Base-by-base conservation (phyloP, 2,888 invertebrate species). In the Nematopogon swammerdamellus region DNA sequence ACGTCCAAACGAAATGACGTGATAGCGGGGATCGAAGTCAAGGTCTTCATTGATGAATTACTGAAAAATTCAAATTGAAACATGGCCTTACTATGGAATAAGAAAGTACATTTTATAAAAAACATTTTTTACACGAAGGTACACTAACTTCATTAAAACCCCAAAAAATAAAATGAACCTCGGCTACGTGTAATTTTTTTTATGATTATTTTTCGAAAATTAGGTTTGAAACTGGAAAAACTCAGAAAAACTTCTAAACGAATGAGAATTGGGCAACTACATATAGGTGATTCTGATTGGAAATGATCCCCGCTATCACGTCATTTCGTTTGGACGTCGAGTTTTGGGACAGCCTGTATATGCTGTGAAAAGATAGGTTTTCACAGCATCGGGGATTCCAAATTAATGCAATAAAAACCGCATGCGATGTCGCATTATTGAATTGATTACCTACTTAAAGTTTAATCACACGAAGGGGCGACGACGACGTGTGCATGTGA, bases 301-400 rank as follows among this genome's bases (percentile, higher is more conserved):
- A 25, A 25, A 25, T 25, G 25, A 43, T 17, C 44, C 14, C 18
- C 44, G 44, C 44, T 43, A 43, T 43, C 44, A 43, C 44, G 17
- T 43, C 44, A 43, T 43, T 43, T 43, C 44, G 14, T 43, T 43
- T 43, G 44, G 44, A 43, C 44, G 44, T 43, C 18, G 44, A 43
- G 4, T 43, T 43, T 43, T 43, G 44, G 44, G 44, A 43, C 44
- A 43, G 14, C 18, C 44, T 43, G 44, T 43, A 43, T 43, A 43
- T 4, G 18, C n/a, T n/a, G n/a, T n/a, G n/a, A n/a, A n/a, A n/a
- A n/a, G n/a, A n/a, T n/a, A n/a, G n/a, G n/a, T n/a, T n/a, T n/a
- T n/a, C n/a, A n/a, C n/a, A n/a, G n/a, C n/a, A n/a, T n/a, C n/a
- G n/a, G n/a, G n/a, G n/a, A n/a, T n/a, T n/a, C n/a, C n/a, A n/a